A percentile compares a stretch with the other conserved stretches of the same genome.
Evolutionary conservation across 1,140 invertebrate species (phyloP).

Genomic region (Wasmannia auropunctata): DNA sequence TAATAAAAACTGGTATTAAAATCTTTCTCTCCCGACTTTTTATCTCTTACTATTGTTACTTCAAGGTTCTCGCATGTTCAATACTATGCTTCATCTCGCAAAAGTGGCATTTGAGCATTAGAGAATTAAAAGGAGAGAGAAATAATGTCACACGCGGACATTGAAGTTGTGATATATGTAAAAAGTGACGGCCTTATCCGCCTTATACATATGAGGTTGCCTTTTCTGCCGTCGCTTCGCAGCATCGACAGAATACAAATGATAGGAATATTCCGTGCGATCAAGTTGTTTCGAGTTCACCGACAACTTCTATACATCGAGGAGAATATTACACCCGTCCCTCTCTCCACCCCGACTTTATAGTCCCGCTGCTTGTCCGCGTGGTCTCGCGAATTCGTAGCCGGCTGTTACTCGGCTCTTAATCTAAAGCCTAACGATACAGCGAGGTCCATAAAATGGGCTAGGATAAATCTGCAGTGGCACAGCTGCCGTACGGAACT

Average conservation of each 20-base stretch:
- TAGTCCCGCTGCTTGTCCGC: constrained; percentile 9
- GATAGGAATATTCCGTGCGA: background rate
- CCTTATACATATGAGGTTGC: background rate
- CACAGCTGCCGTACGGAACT: constrained; percentile 28
- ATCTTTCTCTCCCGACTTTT: background rate
- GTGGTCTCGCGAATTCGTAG: constrained; percentile 10
- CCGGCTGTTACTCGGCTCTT: constrained; percentile 38
- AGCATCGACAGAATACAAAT: constrained; percentile 31
- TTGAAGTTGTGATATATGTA: background rate
- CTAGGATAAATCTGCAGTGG: constrained; percentile 42
- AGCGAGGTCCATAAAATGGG: constrained; percentile 27
- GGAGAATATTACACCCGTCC: constrained; percentile 13
- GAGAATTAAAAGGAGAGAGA: background rate
- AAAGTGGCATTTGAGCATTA: background rate
- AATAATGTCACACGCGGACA: background rate
- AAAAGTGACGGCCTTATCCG: constrained; percentile 19
- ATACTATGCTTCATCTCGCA: background rate
- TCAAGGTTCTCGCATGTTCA: background rate
- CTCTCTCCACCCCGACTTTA: background rate
- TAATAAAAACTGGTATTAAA: background rate
- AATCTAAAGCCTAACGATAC: constrained; percentile 54
- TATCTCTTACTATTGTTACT: background rate
- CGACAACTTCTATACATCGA: background rate
- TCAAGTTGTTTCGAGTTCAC: constrained; percentile 16
- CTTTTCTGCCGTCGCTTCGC: background rate